A percentile compares a stretch with the other conserved stretches of the same genome.
Conservation (phyloP, 2,888 invertebrate species). For the Petrolisthes manimaculis region DNA sequence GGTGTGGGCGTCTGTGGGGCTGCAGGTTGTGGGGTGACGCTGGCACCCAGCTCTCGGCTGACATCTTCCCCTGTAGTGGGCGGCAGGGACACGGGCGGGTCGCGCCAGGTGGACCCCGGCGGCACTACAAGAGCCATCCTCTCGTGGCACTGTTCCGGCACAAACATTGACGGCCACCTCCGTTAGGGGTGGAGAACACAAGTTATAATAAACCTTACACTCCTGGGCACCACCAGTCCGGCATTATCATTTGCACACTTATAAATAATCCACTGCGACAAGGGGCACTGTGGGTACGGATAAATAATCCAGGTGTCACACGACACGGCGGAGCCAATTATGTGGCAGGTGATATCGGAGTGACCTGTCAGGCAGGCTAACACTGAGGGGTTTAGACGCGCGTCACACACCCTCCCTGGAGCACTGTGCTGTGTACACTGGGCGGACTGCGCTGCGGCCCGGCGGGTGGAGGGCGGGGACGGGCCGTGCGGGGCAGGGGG, state of each 20-base stretch:
- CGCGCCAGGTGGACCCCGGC: conserved; percentile 59
- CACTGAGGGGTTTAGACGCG: conserved; percentile 43
- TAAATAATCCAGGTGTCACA: conserved; percentile 26
- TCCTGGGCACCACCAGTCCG: conserved; percentile 45
- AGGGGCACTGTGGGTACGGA: conserved; percentile 23
- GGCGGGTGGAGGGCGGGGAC: conserved; percentile 64
- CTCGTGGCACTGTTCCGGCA: conserved; percentile 60
- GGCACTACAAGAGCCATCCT: conserved; percentile 64
- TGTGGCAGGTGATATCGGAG: not conserved
- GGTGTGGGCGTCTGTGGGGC: conserved; percentile 65
- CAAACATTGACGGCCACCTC: conserved; percentile 57
- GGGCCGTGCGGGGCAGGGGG: conserved; percentile 57
- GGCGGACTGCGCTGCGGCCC: conserved; percentile 56
- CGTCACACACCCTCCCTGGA: conserved; percentile 57
- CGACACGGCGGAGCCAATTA: conserved; percentile 1
- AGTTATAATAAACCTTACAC: conserved; percentile 43
- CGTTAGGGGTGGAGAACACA: conserved; percentile 40
- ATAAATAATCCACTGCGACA: conserved; percentile 45
- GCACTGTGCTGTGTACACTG: conserved; percentile 63
- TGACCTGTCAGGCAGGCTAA: conserved; percentile 47
- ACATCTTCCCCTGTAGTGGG: conserved; percentile 63
- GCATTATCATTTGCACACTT: conserved; percentile 43
- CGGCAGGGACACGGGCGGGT: conserved; percentile 60
- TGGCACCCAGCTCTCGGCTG: conserved; percentile 58
- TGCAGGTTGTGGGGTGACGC: conserved; percentile 63